phyloP scores from a whole-genome alignment of 2,797 vertebrate species.

The Falco peregrinus region DNA sequence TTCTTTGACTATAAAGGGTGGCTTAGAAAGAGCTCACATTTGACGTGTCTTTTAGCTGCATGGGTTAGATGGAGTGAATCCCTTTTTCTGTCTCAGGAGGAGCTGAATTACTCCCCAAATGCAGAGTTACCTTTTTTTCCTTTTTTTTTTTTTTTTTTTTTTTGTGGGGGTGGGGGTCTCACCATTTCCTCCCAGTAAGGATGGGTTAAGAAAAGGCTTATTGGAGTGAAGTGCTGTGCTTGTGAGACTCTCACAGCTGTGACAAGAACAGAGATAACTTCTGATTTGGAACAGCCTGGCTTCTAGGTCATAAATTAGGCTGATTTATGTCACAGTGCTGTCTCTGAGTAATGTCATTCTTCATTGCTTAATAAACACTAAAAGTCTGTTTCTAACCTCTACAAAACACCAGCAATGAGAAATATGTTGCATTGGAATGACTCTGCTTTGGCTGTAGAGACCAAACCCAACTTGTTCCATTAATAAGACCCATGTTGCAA shows the following conservation, averaged over 20 bases:
- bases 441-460: not conserved
- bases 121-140: not conserved
- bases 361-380: not conserved
- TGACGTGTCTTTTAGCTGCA: not conserved
- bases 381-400: not conserved
- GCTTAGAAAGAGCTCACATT: not conserved
- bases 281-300: not conserved
- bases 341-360: not conserved
- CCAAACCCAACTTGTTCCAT: not conserved
- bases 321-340: not conserved
- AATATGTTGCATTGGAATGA: not conserved
- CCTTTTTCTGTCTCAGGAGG: not conserved
- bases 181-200: not conserved
- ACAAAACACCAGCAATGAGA: not conserved
- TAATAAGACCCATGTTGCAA: rapidly evolving
- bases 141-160: not conserved
- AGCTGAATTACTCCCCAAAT: not conserved
- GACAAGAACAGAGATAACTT: not conserved
- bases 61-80: not conserved
- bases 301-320: not conserved
- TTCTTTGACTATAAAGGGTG: not conserved
- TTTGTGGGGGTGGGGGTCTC: not conserved
- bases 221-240: not conserved
- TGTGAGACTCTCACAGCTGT: not conserved
- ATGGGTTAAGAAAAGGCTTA: not conserved